Evolutionary conservation across 1,140 invertebrate species (phyloP).

Genomic region (Drosophila elegans): DNA sequence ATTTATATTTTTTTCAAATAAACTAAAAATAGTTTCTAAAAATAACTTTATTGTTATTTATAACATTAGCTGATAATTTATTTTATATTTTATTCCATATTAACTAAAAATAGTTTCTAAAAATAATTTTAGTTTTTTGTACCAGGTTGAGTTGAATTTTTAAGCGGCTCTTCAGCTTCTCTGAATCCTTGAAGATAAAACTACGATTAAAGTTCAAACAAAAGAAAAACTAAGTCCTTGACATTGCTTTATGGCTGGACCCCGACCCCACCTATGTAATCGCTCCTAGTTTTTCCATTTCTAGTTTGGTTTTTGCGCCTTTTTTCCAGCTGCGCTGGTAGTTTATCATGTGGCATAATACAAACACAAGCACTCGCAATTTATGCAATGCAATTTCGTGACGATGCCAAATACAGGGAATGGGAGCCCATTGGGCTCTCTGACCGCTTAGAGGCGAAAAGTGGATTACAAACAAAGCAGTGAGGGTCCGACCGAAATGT

Average conservation of each 20-base stretch:
- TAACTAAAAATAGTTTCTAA: too few relatives aligned
- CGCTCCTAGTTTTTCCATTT: constrained; percentile 16
- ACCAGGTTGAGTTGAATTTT: too few relatives aligned
- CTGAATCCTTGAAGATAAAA: not conserved
- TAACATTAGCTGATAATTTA: too few relatives aligned
- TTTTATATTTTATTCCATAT: too few relatives aligned
- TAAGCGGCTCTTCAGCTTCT: not conserved
- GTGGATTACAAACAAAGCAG: constrained; percentile 60
- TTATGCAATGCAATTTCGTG: constrained; percentile 69
- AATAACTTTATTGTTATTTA: too few relatives aligned
- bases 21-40: too few relatives aligned
- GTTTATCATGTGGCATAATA: constrained; percentile 64
- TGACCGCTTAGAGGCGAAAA: constrained; percentile 25
- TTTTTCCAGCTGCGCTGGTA: constrained; percentile 46
- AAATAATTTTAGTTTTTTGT: too few relatives aligned
- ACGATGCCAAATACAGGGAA: constrained; percentile 14
- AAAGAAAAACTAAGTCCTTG: constrained; percentile 40
- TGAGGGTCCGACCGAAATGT: constrained; percentile 37
- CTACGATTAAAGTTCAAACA: constrained; percentile 16
- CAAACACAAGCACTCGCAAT: constrained; percentile 45
- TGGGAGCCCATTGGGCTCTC: constrained; percentile 13
- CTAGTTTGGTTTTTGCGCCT: constrained; percentile 38
- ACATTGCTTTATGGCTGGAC: constrained; percentile 62
- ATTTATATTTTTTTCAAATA: too few relatives aligned
- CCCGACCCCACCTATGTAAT: constrained; percentile 12